These are phyloP conservation scores for Zenarchopterus dispar DNA, from an alignment of 2,797 vertebrate species.

Conservation along the genomic window DNA sequence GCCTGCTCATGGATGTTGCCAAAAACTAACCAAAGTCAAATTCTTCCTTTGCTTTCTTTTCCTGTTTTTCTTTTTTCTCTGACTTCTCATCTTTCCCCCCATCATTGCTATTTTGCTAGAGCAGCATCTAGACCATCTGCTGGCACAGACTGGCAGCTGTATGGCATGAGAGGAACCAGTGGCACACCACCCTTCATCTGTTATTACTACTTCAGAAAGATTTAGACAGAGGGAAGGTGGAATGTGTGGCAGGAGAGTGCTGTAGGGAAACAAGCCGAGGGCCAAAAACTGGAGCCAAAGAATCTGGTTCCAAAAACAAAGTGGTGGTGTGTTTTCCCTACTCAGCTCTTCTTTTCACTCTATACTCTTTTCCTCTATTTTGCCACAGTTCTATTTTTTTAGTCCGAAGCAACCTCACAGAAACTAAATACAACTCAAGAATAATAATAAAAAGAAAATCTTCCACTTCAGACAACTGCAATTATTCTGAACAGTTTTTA, in stretches of 20 bases:
- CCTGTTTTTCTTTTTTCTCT: conserved; percentile 38
- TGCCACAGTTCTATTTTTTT: conserved; percentile 21
- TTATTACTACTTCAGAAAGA: conserved; percentile 55
- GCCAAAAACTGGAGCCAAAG: conserved; percentile 61
- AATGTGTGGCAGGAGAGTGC: conserved; percentile 36
- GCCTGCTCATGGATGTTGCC: conserved; percentile 36
- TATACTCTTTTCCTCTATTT: conserved; percentile 24
- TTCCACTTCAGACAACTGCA: conserved; percentile 6
- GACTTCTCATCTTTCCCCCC: conserved; percentile 49
- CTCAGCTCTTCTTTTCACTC: conserved; percentile 30
- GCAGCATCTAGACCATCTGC: conserved; percentile 49
- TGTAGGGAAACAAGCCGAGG: conserved; percentile 41
- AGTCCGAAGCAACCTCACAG: conserved; percentile 32
- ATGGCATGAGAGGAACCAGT: conserved; percentile 40
- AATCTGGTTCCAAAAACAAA: conserved; percentile 72
- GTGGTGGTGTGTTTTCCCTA: conserved; percentile 53
- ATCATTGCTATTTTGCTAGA: conserved; percentile 16
- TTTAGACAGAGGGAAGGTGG: conserved; percentile 47
- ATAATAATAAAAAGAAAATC: conserved; percentile 11
- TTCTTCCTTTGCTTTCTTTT: conserved; percentile 41
- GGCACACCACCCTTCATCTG: conserved; percentile 62
- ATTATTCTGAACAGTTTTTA: background rate
- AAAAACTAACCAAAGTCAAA: conserved; percentile 56
- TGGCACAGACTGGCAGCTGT: conserved; percentile 52
- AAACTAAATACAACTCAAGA: conserved; percentile 13